Evolutionary conservation across 2,113 vertebrate species (phyloP).

Genomic region (Hassar affinis): DNA sequence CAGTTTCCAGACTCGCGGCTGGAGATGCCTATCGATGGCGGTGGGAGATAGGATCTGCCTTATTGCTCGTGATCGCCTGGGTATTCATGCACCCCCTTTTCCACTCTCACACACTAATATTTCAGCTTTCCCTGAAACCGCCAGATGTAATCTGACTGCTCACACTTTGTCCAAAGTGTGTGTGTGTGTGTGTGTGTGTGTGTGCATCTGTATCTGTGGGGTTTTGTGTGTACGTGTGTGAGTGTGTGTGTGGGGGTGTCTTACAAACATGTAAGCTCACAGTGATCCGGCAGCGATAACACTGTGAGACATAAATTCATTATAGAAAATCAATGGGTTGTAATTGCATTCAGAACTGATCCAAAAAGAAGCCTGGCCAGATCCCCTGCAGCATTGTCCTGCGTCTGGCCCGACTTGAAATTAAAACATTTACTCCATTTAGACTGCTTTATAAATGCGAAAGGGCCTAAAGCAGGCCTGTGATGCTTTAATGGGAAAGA

Average conservation of each 20-base stretch:
- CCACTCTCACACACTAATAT: constrained; percentile 29
- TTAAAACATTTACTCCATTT: constrained; percentile 41
- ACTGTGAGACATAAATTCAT: constrained; percentile 72
- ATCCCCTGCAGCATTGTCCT: constrained; percentile 45
- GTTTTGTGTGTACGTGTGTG: constrained; percentile 12
- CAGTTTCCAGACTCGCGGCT: constrained; percentile 22
- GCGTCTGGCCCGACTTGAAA: constrained; percentile 36
- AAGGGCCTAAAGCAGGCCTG: constrained; percentile 34
- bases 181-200: constrained; percentile 37
- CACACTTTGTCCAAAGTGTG: constrained; percentile 31
- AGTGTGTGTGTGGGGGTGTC: background rate
- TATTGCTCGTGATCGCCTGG: constrained; percentile 27
- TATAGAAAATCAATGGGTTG: constrained; percentile 73
- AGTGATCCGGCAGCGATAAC: constrained; percentile 74
- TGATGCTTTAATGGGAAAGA: constrained; percentile 57
- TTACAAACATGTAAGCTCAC: constrained; percentile 66
- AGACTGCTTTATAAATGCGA: constrained; percentile 33
- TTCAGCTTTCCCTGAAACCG: constrained; percentile 14
- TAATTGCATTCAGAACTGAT: constrained; percentile 69
- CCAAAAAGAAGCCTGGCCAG: constrained; percentile 30
- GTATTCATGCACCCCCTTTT: constrained; percentile 25
- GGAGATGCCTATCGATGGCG: constrained; percentile 46
- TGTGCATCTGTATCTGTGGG: constrained; percentile 33
- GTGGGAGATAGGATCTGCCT: constrained; percentile 38
- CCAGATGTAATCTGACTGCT: constrained; percentile 35